Base-by-base conservation (phyloP, 2,797 vertebrate species). In the Hypotaenidia philippensis region DNA sequence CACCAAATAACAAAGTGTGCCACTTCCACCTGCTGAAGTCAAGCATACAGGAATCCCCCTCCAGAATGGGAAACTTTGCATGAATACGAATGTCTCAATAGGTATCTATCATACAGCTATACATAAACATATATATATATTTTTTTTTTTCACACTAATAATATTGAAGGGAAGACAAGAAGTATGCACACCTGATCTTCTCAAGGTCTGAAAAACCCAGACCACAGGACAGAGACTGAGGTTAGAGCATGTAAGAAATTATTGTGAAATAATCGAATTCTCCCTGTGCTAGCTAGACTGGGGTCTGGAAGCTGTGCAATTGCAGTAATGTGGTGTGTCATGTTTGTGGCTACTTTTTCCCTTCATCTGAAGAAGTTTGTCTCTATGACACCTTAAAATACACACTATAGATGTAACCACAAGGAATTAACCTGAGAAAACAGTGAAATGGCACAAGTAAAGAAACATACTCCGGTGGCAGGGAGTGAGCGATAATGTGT, bases 321-420 rank as follows among this genome's bases (percentile, higher is more conserved):
- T 38, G 6, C 36, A 85, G 20, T 52, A 38, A 22, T 3, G 15
- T 29, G 7, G 26, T 38, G 5, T 16, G 10, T 27, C 17, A 2
- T 13, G 7, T 18, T 57, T 65, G 26, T 20, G 18, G 15, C 6
- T 65, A 38, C 26, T n/a, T 65, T 56, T 64, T 31, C 9, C 29
- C 47, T 61, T 55, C 5, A 9, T 17, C 20, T 65, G 31, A 55
- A 57, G 8, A 47, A 0, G 29, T 15, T 56, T 61, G 4, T 27
- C 4, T 38, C 25, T 52, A 11, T 5, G 13, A 47, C 13, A 65
- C 7, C 10, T 23, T 20, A 63, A 71, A 91, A 52, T 22, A 21
- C 4, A 9, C 14, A 11, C 8, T n/a, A 12, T 7, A 55, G 31
- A 15, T 3, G 0, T n/a, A 29, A 29, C 17, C 22, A 63, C 21